Percentiles rank a stretch among this genome's conserved stretches.
These are phyloP conservation scores for Oreochromis niloticus DNA, from an alignment of 2,113 vertebrate species.

Conservation along the genomic window DNA sequence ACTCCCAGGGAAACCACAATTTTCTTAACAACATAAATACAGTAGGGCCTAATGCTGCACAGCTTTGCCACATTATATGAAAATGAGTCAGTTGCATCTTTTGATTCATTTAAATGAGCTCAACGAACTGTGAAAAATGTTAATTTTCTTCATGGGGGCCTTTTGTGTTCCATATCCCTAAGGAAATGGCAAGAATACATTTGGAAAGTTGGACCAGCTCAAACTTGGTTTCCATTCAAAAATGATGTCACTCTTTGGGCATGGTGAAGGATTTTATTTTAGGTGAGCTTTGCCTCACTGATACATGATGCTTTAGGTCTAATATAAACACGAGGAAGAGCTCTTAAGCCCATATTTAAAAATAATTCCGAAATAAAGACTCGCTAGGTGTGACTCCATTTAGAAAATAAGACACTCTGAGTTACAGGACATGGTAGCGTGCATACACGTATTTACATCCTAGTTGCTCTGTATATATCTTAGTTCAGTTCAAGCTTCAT, in stretches of 20 bases:
- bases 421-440: neutral
- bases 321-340: neutral
- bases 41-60: neutral
- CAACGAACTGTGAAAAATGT: slow-evolving; percentile 63
- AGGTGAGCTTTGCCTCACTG: neutral
- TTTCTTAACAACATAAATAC: neutral
- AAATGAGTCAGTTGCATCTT: slow-evolving; percentile 56
- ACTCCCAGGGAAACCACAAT: neutral
- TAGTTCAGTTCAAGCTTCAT: neutral
- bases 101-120: slow-evolving; percentile 63
- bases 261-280: neutral
- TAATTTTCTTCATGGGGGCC: slow-evolving; percentile 60
- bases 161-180: slow-evolving; percentile 53
- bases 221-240: slow-evolving; percentile 29
- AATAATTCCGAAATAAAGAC: neutral
- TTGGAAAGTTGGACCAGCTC: slow-evolving; percentile 42
- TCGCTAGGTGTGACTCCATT: neutral
- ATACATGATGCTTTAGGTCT: neutral
- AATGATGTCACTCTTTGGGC: slow-evolving; percentile 20
- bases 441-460: neutral
- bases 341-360: neutral
- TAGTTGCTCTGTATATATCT: neutral
- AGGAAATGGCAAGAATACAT: slow-evolving; percentile 41
- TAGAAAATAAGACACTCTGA: neutral
- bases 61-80: slow-evolving; percentile 21